These are phyloP conservation scores for Parochlus steinenii DNA, from an alignment of 2,888 invertebrate species.

Conservation along the genomic window DNA sequence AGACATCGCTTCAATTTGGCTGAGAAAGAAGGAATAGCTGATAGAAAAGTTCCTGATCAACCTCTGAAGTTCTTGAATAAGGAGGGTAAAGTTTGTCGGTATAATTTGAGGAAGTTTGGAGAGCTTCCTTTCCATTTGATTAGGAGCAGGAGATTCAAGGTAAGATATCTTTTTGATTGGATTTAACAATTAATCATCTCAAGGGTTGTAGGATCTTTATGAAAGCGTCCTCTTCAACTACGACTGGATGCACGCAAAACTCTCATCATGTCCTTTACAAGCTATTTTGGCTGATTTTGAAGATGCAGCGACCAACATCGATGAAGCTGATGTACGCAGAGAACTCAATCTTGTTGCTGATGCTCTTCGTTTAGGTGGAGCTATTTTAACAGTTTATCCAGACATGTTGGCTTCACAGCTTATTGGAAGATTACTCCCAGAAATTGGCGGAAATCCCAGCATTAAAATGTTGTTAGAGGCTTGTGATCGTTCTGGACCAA, in stretches of 20 bases:
- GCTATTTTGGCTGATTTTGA: slow-evolving; percentile 91
- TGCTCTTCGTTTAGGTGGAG: slow-evolving; percentile 83
- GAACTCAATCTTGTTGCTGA: slow-evolving; percentile 88
- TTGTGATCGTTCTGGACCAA: slow-evolving; percentile 78
- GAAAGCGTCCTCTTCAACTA: slow-evolving; percentile 91
- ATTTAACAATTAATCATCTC: too few species aligned
- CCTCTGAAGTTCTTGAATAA: slow-evolving; percentile 82
- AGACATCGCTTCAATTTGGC: slow-evolving; percentile 74
- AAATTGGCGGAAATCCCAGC: slow-evolving; percentile 64
- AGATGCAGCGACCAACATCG: slow-evolving; percentile 70
- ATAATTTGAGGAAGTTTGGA: slow-evolving; percentile 90
- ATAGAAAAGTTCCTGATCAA: slow-evolving; percentile 88
- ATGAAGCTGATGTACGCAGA: slow-evolving; percentile 53
- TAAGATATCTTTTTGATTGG: too few species aligned
- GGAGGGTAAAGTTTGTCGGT: slow-evolving; percentile 75
- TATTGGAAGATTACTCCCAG: slow-evolving; percentile 80
- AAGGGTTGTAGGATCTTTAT: too few species aligned
- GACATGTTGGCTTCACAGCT: slow-evolving; percentile 94
- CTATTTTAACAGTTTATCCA: slow-evolving; percentile 78
- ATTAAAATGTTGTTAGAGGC: slow-evolving; percentile 78
- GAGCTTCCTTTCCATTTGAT: slow-evolving; percentile 92
- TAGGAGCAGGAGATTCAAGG: slow-evolving; percentile 71
- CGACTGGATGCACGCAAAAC: slow-evolving; percentile 91
- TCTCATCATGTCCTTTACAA: slow-evolving; percentile 89
- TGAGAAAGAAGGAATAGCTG: slow-evolving; percentile 78